These are phyloP conservation scores for Gadopsis marmoratus DNA, from an alignment of 2,797 vertebrate species.

Conservation along the genomic window DNA sequence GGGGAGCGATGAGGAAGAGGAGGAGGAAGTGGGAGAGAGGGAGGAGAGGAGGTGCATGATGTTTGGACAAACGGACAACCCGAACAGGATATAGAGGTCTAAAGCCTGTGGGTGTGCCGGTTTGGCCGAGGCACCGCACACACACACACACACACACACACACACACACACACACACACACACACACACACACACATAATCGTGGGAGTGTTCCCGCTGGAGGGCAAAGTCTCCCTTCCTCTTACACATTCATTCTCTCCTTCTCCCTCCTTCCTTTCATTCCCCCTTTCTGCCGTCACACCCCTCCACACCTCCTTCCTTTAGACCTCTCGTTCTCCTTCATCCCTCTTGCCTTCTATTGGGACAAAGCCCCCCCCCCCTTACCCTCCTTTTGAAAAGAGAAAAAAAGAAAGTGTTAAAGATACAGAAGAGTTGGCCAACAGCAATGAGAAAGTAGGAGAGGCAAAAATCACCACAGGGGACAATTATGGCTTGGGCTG, in stretches of 20 bases:
- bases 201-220: conserved; percentile 83
- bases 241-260: conserved; percentile 77
- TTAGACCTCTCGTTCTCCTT: conserved; percentile 75
- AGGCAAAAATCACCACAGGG: conserved; percentile 81
- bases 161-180: conserved; percentile 34
- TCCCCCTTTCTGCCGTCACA: conserved; percentile 73
- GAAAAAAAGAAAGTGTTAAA: conserved; percentile 77
- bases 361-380: conserved; percentile 49
- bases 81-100: conserved; percentile 88
- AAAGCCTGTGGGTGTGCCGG: conserved; percentile 86
- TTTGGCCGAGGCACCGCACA: conserved; percentile 75
- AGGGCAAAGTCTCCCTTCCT: conserved; percentile 87
- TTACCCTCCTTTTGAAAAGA: conserved; percentile 47
- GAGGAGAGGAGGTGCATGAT: conserved; percentile 54
- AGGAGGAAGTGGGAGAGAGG: not conserved
- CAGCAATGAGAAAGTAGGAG: conserved; percentile 73
- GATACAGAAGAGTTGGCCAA: conserved; percentile 78
- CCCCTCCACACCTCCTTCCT: conserved; percentile 74
- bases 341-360: conserved; percentile 71
- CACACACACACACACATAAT: conserved; percentile 65
- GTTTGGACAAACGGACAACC: conserved; percentile 86
- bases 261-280: conserved; percentile 59
- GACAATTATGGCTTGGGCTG: conserved; percentile 77
- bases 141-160: conserved; percentile 60
- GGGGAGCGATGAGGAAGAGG: conserved; percentile 57